Conservation (phyloP, 2,888 invertebrate species). For the Eristalinus aeneus region DNA sequence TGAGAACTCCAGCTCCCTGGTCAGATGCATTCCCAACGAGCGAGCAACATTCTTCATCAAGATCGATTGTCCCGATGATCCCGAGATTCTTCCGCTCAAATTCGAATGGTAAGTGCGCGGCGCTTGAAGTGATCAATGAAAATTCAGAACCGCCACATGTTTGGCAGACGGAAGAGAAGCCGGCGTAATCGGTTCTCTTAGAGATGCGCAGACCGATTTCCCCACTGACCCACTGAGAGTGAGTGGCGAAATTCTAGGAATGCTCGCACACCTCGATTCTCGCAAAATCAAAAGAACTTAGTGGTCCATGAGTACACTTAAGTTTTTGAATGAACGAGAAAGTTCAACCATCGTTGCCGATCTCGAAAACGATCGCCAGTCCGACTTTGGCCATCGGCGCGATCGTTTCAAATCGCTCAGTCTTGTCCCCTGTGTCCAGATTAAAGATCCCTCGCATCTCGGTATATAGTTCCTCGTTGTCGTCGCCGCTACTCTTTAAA, state of each 20-base stretch:
- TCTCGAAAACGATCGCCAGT: conserved; percentile 72
- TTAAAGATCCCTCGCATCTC: neutral
- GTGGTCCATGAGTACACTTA: conserved; percentile 48
- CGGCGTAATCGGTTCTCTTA: conserved; percentile 54
- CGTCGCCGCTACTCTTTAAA: no score
- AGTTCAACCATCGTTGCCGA: conserved; percentile 34
- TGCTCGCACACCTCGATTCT: conserved; percentile 14
- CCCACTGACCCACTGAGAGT: conserved; percentile 61
- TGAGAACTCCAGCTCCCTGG: conserved; percentile 79
- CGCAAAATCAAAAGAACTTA: conserved; percentile 31
- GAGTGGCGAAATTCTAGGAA: conserved; percentile 6
- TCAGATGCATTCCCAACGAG: conserved; percentile 79
- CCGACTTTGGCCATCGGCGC: conserved; percentile 78
- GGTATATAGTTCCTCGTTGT: neutral
- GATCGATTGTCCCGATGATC: conserved; percentile 78
- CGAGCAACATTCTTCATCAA: conserved; percentile 80
- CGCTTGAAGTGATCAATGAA: neutral
- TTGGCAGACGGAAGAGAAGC: conserved; percentile 48
- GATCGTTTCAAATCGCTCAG: conserved; percentile 49
- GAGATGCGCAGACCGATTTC: conserved; percentile 27
- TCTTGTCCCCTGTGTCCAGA: conserved; percentile 16
- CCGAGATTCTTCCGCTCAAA: conserved; percentile 78
- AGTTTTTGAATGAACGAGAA: conserved; percentile 9
- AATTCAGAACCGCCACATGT: neutral
- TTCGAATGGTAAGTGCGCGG: conserved; percentile 79